Base-by-base conservation (phyloP, 2,797 vertebrate species). In the Scarus forsteni region DNA sequence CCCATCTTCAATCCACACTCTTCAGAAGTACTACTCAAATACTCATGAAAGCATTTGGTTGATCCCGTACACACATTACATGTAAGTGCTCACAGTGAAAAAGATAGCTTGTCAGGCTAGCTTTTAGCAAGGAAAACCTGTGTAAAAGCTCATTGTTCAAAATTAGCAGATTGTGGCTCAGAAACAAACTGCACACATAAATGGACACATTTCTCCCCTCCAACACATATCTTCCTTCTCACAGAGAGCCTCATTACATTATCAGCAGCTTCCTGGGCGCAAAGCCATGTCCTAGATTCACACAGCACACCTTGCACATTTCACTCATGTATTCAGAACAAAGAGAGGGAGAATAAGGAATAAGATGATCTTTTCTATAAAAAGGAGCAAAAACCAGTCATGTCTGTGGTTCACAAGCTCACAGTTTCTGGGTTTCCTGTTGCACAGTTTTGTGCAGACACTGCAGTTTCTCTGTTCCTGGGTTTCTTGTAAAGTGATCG, bases 401-500 rank as follows among this genome's bases (percentile, higher is more conserved):
- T 81, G 71, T 83, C 79, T 83, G 83, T 70, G 72, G 78, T 75
- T 78, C 75, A 70, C 61, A 73, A 64, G 75, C 78, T 48, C 76
- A 64, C 74, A 75, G 78, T 83, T 91, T 91, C 77, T 71, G 68
- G 92, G 90, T 91, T 91, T 94, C 88, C 85, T 88, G 86, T 92
- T 92, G 86, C 91, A 86, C 18, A 2, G 64, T 70, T 86, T 89
- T 90, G 79, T 92, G 92, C 81, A 58, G 75, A 85, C 83, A 45
- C 80, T 82, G 89, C 92, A 86, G 83, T 90, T 91, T 91, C 81
- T 77, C 70, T 78, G 78, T 86, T 89, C 84, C 85, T 82, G 66
- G 73, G 86, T 89, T 90, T 90, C 70, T 60, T 88, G 93, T 92
- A 92, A 93, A 90, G 84, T 51, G 87, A 94, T 91, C 63, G 61